These are phyloP conservation scores for Microcebus tavaratra DNA, from an alignment of 2,113 vertebrate genomes.

Conservation along the genomic window DNA sequence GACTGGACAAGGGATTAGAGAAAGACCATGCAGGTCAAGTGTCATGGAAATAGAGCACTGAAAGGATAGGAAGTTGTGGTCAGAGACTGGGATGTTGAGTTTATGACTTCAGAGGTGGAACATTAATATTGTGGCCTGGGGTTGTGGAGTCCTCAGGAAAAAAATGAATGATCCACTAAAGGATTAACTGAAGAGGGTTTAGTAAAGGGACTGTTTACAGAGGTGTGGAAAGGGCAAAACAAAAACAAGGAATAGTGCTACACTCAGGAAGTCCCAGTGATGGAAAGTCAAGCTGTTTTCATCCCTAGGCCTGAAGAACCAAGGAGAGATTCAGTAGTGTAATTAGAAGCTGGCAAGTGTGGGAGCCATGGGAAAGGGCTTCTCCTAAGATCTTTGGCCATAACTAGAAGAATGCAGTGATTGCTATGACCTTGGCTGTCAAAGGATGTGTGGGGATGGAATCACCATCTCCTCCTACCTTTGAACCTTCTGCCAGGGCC, in stretches of 20 bases:
- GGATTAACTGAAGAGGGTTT: neutral
- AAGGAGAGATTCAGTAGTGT: neutral
- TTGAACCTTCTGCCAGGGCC: neutral
- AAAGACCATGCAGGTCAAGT: neutral
- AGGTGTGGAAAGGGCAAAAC: neutral
- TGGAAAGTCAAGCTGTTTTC: neutral
- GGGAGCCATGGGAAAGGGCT: neutral
- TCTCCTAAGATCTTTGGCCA: neutral
- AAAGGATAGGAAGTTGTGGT: neutral
- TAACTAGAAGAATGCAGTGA: neutral
- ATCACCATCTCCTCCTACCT: neutral
- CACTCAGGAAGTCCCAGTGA: neutral
- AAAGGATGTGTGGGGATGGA: neutral
- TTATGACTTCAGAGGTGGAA: neutral
- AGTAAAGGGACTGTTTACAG: neutral
- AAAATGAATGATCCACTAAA: neutral
- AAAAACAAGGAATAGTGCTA: neutral
- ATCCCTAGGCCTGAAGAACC: neutral
- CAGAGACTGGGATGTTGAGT: neutral
- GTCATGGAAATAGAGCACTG: neutral
- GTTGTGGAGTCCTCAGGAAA: neutral
- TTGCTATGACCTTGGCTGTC: neutral
- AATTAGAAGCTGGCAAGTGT: neutral
- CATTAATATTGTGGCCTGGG: neutral
- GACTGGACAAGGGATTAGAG: neutral